Evolutionary conservation across 2,113 vertebrate species (phyloP).

Genomic region (Platycercus adscitus): DNA sequence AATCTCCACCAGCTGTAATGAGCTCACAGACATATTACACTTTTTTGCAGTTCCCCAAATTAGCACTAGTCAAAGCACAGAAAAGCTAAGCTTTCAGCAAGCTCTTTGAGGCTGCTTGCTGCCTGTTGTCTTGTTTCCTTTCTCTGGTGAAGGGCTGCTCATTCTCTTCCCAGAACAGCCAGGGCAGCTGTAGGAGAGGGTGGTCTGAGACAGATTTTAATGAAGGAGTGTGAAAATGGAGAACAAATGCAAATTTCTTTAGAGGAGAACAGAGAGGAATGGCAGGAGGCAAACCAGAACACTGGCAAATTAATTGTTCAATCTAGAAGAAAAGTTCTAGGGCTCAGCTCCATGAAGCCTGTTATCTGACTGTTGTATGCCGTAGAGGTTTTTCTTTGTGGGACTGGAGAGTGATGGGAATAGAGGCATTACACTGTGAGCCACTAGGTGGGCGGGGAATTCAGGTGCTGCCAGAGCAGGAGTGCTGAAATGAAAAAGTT

Average conservation of each 20-base stretch:
- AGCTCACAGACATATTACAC: neutral
- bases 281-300: neutral
- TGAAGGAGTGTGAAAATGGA: neutral
- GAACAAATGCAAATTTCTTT: neutral
- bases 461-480: neutral
- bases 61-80: neutral
- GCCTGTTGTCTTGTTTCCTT: neutral
- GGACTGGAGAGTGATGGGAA: neutral
- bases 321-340: neutral
- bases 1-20: neutral
- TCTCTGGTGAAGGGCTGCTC: neutral
- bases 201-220: neutral
- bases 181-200: neutral
- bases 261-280: neutral
- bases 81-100: neutral
- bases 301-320: neutral
- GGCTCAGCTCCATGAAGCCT: neutral
- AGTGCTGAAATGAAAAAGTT: neutral
- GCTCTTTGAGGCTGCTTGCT: neutral
- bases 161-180: neutral
- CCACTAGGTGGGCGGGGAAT: neutral
- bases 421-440: neutral
- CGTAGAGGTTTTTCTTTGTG: neutral
- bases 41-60: neutral
- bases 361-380: neutral